phyloP scores from a whole-genome alignment of 2,888 invertebrate species.

The Aplocera efformata region DNA sequence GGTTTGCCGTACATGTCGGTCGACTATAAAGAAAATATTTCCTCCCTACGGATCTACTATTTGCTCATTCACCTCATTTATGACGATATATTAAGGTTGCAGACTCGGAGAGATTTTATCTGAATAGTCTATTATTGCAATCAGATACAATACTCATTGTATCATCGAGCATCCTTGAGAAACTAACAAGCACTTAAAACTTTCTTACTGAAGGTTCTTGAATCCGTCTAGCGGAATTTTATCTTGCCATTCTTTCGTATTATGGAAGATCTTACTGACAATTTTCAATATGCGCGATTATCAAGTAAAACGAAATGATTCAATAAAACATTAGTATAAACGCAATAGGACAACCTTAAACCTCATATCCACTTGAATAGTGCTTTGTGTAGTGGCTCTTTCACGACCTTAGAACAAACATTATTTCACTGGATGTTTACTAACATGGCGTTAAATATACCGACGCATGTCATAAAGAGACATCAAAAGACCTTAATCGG shows the following conservation, averaged over 20 bases:
- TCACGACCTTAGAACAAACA: no score
- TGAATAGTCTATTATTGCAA: slow-evolving; percentile 5
- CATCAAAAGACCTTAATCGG: no score
- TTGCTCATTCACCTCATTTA: slow-evolving; percentile 6
- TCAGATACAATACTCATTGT: slow-evolving; percentile 13
- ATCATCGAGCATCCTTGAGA: slow-evolving; percentile 4
- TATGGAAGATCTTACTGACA: no score
- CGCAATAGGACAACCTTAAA: no score
- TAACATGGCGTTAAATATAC: no score
- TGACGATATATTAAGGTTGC: slow-evolving; percentile 8
- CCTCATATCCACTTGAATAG: no score
- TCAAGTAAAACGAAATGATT: no score
- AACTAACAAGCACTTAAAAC: slow-evolving; percentile 20
- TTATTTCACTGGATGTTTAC: no score
- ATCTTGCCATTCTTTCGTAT: no score
- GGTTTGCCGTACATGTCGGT: slow-evolving; percentile 4
- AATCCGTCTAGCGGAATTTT: slow-evolving; percentile 5
- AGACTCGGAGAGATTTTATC: slow-evolving; percentile 3
- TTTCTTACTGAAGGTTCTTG: slow-evolving; percentile 8
- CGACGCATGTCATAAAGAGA: no score
- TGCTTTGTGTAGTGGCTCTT: no score
- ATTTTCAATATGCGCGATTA: slow-evolving; percentile 3
- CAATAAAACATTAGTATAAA: no score
- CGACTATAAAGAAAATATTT: slow-evolving; percentile 12
- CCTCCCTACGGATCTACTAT: slow-evolving; percentile 7